phyloP scores from a whole-genome alignment of 1,140 invertebrate genomes.

The Sitodiplosis mosellana region DNA sequence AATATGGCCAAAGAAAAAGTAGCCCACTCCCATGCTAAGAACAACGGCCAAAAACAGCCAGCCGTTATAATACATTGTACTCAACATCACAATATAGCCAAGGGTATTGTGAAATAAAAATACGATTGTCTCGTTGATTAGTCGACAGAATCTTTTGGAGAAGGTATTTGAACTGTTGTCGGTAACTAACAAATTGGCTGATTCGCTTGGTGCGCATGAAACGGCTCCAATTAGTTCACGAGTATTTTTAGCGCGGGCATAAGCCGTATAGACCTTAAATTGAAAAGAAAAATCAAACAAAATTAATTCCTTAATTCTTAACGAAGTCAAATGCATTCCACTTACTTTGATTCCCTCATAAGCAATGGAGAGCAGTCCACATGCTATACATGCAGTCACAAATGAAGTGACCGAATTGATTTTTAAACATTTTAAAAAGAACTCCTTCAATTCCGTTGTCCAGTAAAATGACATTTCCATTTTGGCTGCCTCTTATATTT shows the following conservation, averaged over 20 bases:
- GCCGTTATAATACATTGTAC: slow-evolving; percentile 65
- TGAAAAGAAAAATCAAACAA: slow-evolving; percentile 1
- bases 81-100: slow-evolving; percentile 59
- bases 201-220: slow-evolving; percentile 4
- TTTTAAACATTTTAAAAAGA: slow-evolving; percentile 17
- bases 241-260: background rate
- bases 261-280: slow-evolving; percentile 4
- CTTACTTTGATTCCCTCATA: slow-evolving; percentile 22
- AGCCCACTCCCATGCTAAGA: slow-evolving; percentile 48
- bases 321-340: no score
- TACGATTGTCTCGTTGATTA: slow-evolving; percentile 13
- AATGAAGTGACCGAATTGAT: slow-evolving; percentile 11
- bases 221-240: background rate
- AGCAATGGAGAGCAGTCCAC: slow-evolving; percentile 14
- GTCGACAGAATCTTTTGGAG: background rate
- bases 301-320: no score
- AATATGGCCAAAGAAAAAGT: slow-evolving; percentile 31
- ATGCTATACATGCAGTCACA: slow-evolving; percentile 13
- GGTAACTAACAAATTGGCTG: background rate
- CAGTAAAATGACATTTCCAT: slow-evolving; percentile 16
- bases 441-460: slow-evolving; percentile 13
- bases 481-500: no score
- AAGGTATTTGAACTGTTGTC: background rate
- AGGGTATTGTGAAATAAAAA: slow-evolving; percentile 25
- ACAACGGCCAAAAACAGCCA: slow-evolving; percentile 52